A percentile compares a stretch with the other conserved stretches of the same genome.
Conservation (phyloP, 2,888 invertebrate species). For the Panzeria rudis region DNA sequence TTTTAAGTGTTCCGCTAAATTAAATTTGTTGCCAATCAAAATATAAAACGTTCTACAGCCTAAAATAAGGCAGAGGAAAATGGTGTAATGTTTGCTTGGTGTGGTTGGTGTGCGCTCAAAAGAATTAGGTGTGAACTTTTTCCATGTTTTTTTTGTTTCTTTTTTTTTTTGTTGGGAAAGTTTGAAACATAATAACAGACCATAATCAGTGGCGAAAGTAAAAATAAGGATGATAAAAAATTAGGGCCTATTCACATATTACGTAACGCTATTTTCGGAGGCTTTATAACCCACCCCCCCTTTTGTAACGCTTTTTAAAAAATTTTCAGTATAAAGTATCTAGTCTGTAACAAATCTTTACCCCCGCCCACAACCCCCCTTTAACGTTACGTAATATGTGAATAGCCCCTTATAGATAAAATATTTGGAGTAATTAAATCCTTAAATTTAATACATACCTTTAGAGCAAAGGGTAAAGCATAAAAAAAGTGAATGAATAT, state of each 20-base stretch:
- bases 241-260: no score
- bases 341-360: no score
- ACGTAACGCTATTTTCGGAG: no score
- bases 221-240: background rate
- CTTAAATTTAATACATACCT: background rate
- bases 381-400: no score
- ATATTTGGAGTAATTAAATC: background rate
- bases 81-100: background rate
- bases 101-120: background rate
- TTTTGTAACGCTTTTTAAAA: no score
- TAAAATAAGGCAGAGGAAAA: background rate
- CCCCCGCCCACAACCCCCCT: no score
- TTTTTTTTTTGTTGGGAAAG: background rate
- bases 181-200: background rate
- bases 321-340: no score
- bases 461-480: background rate
- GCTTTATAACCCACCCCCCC: no score
- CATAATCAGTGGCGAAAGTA: background rate
- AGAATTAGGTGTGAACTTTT: slow-evolving; percentile 56
- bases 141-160: no score
- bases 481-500: no score
- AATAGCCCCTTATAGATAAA: no score
- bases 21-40: slow-evolving; percentile 45
- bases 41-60: slow-evolving; percentile 17
- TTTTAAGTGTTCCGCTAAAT: slow-evolving; percentile 47